Conservation (phyloP, 2,888 invertebrate genomes). For the Calameuta filiformis region DNA sequence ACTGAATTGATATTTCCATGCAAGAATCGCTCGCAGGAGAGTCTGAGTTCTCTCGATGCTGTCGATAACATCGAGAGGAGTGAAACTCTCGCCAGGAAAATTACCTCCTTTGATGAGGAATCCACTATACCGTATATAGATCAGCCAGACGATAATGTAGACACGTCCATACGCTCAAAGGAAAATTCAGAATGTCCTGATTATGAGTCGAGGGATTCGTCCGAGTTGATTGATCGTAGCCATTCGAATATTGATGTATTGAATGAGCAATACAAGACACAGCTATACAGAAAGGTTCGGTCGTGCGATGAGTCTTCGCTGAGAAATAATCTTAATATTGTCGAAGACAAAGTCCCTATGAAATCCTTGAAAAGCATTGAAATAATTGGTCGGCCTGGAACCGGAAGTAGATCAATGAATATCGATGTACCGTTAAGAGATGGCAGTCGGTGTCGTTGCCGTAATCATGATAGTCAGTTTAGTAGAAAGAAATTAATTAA, state of each 20-base stretch:
- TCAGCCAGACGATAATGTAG: conserved; percentile 34
- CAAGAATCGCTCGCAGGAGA: conserved; percentile 33
- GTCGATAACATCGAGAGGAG: conserved; percentile 11
- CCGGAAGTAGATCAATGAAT: not conserved
- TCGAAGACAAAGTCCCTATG: not conserved
- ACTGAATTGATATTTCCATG: conserved; percentile 47
- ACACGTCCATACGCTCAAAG: not conserved
- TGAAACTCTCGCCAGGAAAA: conserved; percentile 4
- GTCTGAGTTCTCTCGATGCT: conserved; percentile 29
- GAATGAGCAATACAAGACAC: conserved; percentile 9
- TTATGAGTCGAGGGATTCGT: not conserved
- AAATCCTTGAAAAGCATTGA: conserved; percentile 5
- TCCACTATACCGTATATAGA: conserved; percentile 48
- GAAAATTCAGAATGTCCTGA: not conserved
- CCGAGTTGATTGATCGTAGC: not conserved
- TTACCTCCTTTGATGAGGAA: conserved; percentile 24
- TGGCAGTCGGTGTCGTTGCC: not conserved
- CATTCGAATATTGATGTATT: conserved; percentile 12
- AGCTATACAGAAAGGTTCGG: conserved; percentile 8
- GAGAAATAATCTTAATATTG: conserved; percentile 1
- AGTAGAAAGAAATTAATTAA: not conserved
- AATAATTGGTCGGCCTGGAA: not conserved
- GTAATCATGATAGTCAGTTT: not conserved
- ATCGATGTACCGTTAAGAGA: not conserved
- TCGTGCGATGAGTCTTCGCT: conserved; percentile 14